A percentile compares a stretch with the other conserved stretches of the same genome.
phyloP scores from a whole-genome alignment of 2,113 vertebrate species.

The Cochlearius cochlearius region DNA sequence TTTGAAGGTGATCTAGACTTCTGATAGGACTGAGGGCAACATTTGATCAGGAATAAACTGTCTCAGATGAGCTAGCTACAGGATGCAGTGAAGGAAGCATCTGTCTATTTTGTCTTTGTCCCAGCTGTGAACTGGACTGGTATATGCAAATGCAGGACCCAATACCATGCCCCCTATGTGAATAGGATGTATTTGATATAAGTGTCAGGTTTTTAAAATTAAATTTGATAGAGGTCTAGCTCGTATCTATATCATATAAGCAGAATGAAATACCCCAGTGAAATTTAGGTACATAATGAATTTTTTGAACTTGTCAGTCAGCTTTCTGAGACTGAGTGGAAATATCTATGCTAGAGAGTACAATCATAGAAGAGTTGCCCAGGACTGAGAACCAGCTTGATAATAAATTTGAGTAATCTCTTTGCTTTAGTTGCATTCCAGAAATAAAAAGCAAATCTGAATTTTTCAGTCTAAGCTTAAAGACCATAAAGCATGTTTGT shows the following conservation, averaged over 20 bases:
- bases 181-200: not conserved
- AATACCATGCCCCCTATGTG: rapidly evolving
- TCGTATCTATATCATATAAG: not conserved
- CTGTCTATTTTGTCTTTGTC: not conserved
- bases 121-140: not conserved
- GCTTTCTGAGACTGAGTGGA: not conserved
- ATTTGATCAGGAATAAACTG: not conserved
- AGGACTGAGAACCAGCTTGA: not conserved
- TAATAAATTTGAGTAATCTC: constrained; percentile 8
- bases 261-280: not conserved
- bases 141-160: not conserved
- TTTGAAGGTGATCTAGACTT: not conserved
- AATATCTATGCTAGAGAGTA: not conserved
- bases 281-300: not conserved
- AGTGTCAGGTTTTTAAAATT: not conserved
- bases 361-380: not conserved
- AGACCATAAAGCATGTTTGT: constrained; percentile 24
- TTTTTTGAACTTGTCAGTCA: not conserved
- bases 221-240: not conserved
- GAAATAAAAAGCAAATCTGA: constrained; percentile 39
- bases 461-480: constrained; percentile 18
- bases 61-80: not conserved
- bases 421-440: not conserved
- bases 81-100: not conserved
- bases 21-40: not conserved